phyloP scores from a whole-genome alignment of 2,113 vertebrate genomes.

The Bufo bufo region DNA sequence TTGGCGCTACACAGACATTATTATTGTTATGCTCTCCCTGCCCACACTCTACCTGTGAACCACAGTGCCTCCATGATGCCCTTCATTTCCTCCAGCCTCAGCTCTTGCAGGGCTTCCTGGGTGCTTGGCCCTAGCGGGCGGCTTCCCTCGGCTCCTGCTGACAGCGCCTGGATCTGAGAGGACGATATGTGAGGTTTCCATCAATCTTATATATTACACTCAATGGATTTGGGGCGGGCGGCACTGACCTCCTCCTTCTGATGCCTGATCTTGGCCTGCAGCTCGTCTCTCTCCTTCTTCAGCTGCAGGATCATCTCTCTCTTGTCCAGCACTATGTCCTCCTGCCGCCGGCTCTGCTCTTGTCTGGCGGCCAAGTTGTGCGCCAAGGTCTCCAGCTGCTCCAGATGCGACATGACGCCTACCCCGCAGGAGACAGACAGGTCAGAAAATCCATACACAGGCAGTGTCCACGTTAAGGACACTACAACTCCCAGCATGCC shows the following conservation, averaged over 20 bases:
- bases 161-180: constrained; percentile 39
- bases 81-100: constrained; percentile 55
- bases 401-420: constrained; percentile 70
- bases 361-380: background rate
- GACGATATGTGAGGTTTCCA: background rate
- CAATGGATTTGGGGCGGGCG: no score
- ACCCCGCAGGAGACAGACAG: background rate
- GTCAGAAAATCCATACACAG: background rate
- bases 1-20: no score
- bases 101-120: constrained; percentile 55
- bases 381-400: constrained; percentile 62
- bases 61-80: constrained; percentile 63
- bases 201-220: no score
- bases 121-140: background rate
- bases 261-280: constrained; percentile 59
- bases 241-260: constrained; percentile 62
- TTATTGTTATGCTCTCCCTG: background rate
- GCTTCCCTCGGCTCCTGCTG: background rate
- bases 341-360: background rate
- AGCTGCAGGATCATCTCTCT: constrained; percentile 58
- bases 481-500: background rate
- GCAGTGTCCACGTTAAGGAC: background rate
- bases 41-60: constrained; percentile 68
- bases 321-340: constrained; percentile 47
- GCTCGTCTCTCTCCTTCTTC: constrained; percentile 61